Percentiles rank a stretch among this genome's conserved stretches.
These are phyloP conservation scores for Colossoma macropomum DNA, from an alignment of 2,113 vertebrate genomes.

Conservation along the genomic window DNA sequence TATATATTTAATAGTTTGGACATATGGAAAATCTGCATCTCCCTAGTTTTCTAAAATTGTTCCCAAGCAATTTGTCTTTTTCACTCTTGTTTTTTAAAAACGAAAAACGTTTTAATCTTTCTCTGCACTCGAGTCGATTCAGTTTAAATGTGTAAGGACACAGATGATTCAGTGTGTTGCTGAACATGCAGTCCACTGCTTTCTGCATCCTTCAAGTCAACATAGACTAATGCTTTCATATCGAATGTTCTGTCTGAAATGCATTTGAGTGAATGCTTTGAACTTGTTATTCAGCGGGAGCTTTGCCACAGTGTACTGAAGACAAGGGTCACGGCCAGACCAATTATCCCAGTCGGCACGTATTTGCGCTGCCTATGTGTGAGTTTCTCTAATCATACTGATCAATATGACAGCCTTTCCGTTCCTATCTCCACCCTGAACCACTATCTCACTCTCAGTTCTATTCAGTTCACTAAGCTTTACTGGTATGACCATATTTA, in stretches of 20 bases:
- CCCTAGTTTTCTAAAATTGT: no score
- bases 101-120: not conserved
- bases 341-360: conserved; percentile 74
- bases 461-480: no score
- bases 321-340: conserved; percentile 69
- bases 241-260: not conserved
- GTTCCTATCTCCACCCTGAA: not conserved
- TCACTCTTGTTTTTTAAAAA: not conserved
- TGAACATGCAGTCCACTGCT: not conserved
- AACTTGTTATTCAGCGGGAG: conserved; percentile 2
- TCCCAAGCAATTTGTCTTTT: no score
- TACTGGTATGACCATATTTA: not conserved
- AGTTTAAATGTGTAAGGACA: not conserved
- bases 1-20: no score
- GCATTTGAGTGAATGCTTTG: not conserved
- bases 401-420: conserved; percentile 26
- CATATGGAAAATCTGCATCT: no score
- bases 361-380: conserved; percentile 3
- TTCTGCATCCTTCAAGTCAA: not conserved
- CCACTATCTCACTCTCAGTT: conserved; percentile 24
- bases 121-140: not conserved
- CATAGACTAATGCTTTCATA: not conserved
- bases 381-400: conserved; percentile 34
- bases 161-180: not conserved
- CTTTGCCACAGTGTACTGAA: not conserved